phyloP scores from a whole-genome alignment of 2,888 invertebrate species.

The Phyllotreta cruciferae region DNA sequence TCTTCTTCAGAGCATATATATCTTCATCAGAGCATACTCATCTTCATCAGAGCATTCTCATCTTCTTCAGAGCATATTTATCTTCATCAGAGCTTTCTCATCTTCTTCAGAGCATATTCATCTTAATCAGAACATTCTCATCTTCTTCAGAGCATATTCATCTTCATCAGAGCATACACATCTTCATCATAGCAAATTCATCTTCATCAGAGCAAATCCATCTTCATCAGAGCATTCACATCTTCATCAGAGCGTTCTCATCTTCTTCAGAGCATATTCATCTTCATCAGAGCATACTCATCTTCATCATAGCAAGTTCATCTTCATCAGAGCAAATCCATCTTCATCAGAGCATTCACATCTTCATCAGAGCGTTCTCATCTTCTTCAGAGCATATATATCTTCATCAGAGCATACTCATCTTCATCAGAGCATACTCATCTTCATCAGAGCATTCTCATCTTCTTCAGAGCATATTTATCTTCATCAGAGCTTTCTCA shows the following conservation, averaged over 20 bases:
- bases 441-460: too few species aligned
- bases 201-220: background rate
- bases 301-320: background rate
- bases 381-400: background rate
- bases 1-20: background rate
- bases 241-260: background rate
- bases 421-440: background rate
- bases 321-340: too few species aligned
- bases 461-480: background rate
- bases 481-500: too few species aligned
- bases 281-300: background rate
- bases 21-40: too few species aligned
- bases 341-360: background rate
- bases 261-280: too few species aligned
- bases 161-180: background rate
- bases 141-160: too few species aligned
- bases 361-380: too few species aligned
- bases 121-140: background rate
- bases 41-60: background rate
- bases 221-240: too few species aligned
- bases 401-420: too few species aligned
- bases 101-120: too few species aligned
- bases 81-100: background rate
- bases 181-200: too few species aligned
- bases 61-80: too few species aligned